These are phyloP conservation scores for Actinia tenebrosa DNA, from an alignment of 64 coral and sea anemone genomes.

Conservation along the genomic window DNA sequence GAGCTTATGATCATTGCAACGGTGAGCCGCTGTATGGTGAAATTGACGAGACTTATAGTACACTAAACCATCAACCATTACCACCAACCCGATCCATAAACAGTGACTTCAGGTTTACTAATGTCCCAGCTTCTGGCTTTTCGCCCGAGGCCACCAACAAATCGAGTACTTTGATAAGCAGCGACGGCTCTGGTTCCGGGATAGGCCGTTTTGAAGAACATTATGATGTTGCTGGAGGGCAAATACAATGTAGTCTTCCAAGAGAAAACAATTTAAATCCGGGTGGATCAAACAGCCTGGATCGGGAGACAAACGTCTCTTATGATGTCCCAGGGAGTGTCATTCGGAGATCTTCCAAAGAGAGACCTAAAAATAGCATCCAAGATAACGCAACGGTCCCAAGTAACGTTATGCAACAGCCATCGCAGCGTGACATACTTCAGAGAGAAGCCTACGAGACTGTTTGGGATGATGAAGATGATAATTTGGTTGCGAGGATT, in stretches of 20 bases:
- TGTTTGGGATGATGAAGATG: constrained; percentile 7
- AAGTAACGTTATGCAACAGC: background rate
- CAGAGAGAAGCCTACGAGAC: constrained; percentile 1
- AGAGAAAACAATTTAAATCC: background rate
- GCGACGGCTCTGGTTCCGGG: background rate
- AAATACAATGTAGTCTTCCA: constrained; percentile 4
- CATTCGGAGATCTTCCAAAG: background rate
- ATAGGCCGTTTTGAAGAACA: background rate
- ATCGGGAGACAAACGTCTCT: background rate
- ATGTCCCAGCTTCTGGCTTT: background rate
- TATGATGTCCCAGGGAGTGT: background rate
- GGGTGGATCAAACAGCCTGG: background rate
- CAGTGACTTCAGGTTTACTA: background rate
- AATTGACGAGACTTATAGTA: constrained; percentile 8
- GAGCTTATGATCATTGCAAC: background rate
- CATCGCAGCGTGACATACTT: background rate
- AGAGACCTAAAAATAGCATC: background rate
- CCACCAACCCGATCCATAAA: background rate
- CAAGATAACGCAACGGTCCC: background rate
- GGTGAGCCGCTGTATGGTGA: constrained; percentile 1
- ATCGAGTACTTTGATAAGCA: background rate
- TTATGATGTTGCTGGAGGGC: background rate
- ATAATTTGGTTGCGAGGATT: constrained; percentile 1
- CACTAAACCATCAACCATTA: background rate
- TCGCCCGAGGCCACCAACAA: background rate